A percentile compares a stretch with the other conserved stretches of the same genome.
Evolutionary conservation across 1,140 invertebrate species (phyloP).

Genomic region (Diachasmimorpha longicaudata): DNA sequence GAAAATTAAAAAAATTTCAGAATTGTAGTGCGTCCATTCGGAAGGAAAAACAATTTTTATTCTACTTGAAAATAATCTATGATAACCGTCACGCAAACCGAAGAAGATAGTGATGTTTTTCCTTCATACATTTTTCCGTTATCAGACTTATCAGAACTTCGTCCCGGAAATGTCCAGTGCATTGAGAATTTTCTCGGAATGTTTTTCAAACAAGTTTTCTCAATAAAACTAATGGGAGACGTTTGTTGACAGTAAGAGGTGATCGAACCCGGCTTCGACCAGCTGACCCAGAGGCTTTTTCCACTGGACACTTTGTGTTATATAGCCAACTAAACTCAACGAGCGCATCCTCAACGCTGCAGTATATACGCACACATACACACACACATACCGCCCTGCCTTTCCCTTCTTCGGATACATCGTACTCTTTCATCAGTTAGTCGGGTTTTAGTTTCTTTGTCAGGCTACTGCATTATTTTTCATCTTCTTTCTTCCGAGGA

Average conservation of each 20-base stretch:
- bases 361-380: too few species aligned
- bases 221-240: background rate
- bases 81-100: too few species aligned
- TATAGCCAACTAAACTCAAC: constrained; percentile 16
- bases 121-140: too few species aligned
- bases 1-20: too few species aligned
- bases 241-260: constrained; percentile 37
- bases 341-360: constrained; percentile 10
- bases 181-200: too few species aligned
- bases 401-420: constrained; percentile 22
- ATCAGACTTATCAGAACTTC: too few species aligned
- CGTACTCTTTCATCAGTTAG: constrained; percentile 15
- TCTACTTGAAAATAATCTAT: too few species aligned
- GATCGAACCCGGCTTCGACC: constrained; percentile 41
- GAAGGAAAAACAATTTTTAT: too few species aligned
- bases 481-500: constrained; percentile 13
- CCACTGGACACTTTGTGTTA: constrained; percentile 15
- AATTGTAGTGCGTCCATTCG: too few species aligned
- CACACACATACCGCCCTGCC: constrained; percentile 29
- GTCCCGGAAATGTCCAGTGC: too few species aligned
- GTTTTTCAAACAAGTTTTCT: too few species aligned
- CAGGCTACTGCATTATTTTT: constrained; percentile 8
- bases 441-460: background rate
- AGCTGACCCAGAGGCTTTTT: constrained; percentile 48
- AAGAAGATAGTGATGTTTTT: too few species aligned